Evolutionary conservation across 2,888 invertebrate genomes (phyloP).

Genomic region (Trypoxylon attenuatum): DNA sequence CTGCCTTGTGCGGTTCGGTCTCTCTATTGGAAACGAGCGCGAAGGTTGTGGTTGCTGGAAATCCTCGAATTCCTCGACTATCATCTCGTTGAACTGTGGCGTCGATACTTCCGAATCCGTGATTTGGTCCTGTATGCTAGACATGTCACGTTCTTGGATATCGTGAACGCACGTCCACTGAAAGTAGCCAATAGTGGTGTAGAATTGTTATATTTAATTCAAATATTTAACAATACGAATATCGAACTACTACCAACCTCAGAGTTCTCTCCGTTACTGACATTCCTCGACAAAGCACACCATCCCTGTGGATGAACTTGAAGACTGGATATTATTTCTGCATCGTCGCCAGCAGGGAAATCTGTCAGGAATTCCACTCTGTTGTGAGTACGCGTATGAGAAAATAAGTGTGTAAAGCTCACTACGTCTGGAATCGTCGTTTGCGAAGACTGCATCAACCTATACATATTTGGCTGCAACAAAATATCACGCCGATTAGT

Average conservation of each 20-base stretch:
- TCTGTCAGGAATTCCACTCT: constrained; percentile 93
- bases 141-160: constrained; percentile 82
- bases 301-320: constrained; percentile 94
- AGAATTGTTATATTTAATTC: background rate
- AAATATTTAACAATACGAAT: background rate
- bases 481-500: too few species aligned
- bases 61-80: constrained; percentile 58
- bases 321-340: constrained; percentile 92
- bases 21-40: constrained; percentile 65
- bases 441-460: constrained; percentile 91
- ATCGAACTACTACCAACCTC: too few species aligned
- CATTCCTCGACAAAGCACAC: constrained; percentile 91
- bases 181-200: too few species aligned
- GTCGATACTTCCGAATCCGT: constrained; percentile 56
- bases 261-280: constrained; percentile 88
- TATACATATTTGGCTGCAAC: constrained; percentile 90
- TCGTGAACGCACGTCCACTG: constrained; percentile 97
- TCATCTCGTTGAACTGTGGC: constrained; percentile 53
- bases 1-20: constrained; percentile 59
- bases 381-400: constrained; percentile 83
- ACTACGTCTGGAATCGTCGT: constrained; percentile 88
- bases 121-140: constrained; percentile 71
- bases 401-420: constrained; percentile 88
- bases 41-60: constrained; percentile 63
- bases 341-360: constrained; percentile 90